Evolutionary conservation across 2,888 invertebrate species (phyloP), one percentile per base, ranked within the genome.

Genomic region (Cotesia congregata): DNA sequence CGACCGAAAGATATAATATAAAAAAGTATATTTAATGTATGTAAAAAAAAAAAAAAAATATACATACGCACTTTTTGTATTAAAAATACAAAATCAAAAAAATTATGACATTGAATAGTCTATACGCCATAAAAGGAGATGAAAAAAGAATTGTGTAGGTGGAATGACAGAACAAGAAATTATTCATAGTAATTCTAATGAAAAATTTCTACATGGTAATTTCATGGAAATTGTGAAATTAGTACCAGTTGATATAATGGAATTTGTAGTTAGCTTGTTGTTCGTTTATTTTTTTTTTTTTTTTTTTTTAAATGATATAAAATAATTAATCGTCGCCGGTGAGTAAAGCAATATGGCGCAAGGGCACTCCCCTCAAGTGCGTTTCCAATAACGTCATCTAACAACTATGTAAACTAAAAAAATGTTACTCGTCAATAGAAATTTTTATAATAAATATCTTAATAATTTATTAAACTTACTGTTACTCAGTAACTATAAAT

Each of bases 321-420:
- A 60, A 70, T 72, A 76, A 78, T 78, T 60, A 75, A 75, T 68
- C 75, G 72, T 79, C 80, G 77, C 81, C 82, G 82, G 82, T 77
- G 76, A 72, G 69, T 65, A 75, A 78, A 76, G 78, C 80, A 81
- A 82, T 64, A 82, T 82, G 82, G 82, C 82, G 77, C 78, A 75
- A 65, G 75, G 79, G 68, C 79, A 79, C 81, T 80, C 80, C 81
- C 80, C 82, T 79, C 76, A 76, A 77, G 79, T 80, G 77, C 74
- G 78, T 74, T 72, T 68, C 67, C 67, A 76, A 78, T 77, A 77
- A 80, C 80, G 79, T 80, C 77, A 77, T 74, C 17, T 70, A 38
- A 60, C 20, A 50, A 50, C 7, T 71, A 71, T 65, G 50, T 69
- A 77, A 62, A 60, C 41, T 38, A 59, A 62, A 39, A 39, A 62